These are phyloP conservation scores for Apostichopus leukothele DNA, from an alignment of 53 echinoderm and acorn worm species.

Conservation along the genomic window DNA sequence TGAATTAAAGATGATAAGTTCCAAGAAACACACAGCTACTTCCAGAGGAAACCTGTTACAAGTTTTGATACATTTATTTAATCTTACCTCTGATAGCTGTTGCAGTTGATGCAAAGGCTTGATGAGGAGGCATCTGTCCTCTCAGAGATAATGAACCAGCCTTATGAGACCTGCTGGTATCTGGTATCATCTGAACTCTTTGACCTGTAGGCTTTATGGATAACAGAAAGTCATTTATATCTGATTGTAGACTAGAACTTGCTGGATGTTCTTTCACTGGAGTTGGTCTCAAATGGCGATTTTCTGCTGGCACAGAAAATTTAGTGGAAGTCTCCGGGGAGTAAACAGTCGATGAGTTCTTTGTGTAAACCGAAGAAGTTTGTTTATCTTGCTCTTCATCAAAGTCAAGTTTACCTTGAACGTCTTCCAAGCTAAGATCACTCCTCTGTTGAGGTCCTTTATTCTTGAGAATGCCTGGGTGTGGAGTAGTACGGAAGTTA, in stretches of 20 bases:
- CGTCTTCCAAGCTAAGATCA: neutral
- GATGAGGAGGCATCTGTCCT: constrained; percentile 5
- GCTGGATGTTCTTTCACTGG: neutral
- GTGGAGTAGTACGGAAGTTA: constrained; percentile 6
- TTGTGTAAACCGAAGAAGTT: neutral
- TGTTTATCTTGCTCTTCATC: neutral
- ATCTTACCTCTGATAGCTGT: neutral
- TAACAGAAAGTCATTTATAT: no score
- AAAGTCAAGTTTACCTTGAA: constrained; percentile 22
- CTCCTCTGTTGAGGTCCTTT: neutral
- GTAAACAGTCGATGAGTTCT: no score
- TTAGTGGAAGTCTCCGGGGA: neutral
- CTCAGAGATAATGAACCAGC: constrained; percentile 19
- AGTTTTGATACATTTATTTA: neutral
- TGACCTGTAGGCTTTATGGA: neutral
- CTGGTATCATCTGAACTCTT: neutral
- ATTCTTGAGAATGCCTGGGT: constrained; percentile 2
- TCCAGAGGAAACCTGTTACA: no score
- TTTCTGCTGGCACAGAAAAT: neutral
- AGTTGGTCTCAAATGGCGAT: neutral
- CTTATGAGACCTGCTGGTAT: neutral
- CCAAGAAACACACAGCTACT: no score
- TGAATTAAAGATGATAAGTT: no score
- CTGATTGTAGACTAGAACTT: neutral
- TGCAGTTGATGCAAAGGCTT: neutral